These are phyloP conservation scores for Leptodactylus fallax DNA, from an alignment of 2,797 vertebrate species.

Conservation along the genomic window DNA sequence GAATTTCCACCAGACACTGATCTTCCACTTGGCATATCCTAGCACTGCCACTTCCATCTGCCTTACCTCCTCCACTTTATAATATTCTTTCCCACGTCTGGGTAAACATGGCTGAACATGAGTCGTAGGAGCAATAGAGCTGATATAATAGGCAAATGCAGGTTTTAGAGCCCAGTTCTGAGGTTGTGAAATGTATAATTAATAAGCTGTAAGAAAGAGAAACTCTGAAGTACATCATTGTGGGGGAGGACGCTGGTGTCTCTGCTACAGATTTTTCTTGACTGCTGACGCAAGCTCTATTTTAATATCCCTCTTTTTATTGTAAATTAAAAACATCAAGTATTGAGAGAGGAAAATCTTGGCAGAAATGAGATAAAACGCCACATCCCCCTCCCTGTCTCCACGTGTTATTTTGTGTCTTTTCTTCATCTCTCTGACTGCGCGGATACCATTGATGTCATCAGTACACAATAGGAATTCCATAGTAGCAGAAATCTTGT, in stretches of 20 bases:
- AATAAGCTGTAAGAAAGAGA: slow-evolving; percentile 6
- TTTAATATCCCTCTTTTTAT: slow-evolving; percentile 41
- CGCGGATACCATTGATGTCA: slow-evolving; percentile 10
- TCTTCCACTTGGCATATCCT: not conserved
- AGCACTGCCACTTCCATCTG: not conserved
- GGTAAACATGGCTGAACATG: not conserved
- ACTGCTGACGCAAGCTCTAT: slow-evolving; percentile 42
- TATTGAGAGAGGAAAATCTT: slow-evolving; percentile 30
- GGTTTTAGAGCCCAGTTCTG: not conserved
- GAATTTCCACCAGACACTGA: not conserved
- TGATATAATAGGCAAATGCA: not conserved
- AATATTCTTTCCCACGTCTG: not conserved
- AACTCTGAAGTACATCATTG: slow-evolving; percentile 30
- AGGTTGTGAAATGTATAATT: slow-evolving; percentile 17
- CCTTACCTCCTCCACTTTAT: no score
- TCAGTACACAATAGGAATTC: slow-evolving; percentile 13
- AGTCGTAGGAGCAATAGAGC: not conserved
- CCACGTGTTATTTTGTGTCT: slow-evolving; percentile 28
- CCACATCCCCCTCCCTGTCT: slow-evolving; percentile 35
- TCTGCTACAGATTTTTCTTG: not conserved
- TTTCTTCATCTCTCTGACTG: slow-evolving; percentile 31
- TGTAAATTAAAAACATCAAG: slow-evolving; percentile 42
- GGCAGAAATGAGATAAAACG: slow-evolving; percentile 31
- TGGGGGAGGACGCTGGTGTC: slow-evolving; percentile 14
- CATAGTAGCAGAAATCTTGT: not conserved